These are phyloP conservation scores for Drosophila arizonae DNA, from an alignment of 1,140 invertebrate species.

Conservation along the genomic window DNA sequence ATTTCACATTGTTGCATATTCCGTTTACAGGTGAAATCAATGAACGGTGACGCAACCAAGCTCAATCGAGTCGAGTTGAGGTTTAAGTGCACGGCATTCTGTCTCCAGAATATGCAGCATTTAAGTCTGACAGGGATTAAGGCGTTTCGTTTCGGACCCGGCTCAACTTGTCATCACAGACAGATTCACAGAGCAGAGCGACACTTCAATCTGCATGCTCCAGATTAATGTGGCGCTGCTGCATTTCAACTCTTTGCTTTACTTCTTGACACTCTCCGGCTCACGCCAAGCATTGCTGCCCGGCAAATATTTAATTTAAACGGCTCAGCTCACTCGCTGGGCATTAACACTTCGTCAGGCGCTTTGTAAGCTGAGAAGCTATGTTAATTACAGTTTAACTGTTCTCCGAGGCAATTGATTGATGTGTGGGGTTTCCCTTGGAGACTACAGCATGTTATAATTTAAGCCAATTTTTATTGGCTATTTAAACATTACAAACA, in stretches of 20 bases:
- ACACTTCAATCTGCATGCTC: constrained; percentile 76
- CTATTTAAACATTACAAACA: too few relatives aligned
- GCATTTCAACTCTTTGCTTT: constrained; percentile 54
- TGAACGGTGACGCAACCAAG: constrained; percentile 16
- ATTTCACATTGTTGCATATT: constrained; percentile 72
- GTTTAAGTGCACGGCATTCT: not conserved
- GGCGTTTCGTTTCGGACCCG: constrained; percentile 12
- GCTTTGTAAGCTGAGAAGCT: constrained; percentile 3
- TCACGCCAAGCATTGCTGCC: constrained; percentile 17
- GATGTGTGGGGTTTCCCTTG: not conserved
- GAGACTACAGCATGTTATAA: too few relatives aligned
- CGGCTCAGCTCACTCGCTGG: constrained; percentile 22
- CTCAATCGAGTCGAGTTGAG: not conserved
- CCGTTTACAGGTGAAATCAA: constrained; percentile 43
- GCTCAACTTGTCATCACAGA: constrained; percentile 7
- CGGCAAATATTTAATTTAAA: constrained; percentile 75
- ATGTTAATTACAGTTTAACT: not conserved
- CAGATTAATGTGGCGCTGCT: constrained; percentile 70
- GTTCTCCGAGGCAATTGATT: not conserved
- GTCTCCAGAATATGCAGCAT: not conserved
- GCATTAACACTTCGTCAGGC: constrained; percentile 17
- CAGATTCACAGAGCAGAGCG: constrained; percentile 24
- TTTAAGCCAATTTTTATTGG: too few relatives aligned
- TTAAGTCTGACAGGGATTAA: constrained; percentile 17
- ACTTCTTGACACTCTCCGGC: constrained; percentile 22